Percentiles rank a stretch among this genome's conserved stretches.
Conservation (phyloP, 1,140 invertebrate genomes). For the Brachystomella parvula region DNA sequence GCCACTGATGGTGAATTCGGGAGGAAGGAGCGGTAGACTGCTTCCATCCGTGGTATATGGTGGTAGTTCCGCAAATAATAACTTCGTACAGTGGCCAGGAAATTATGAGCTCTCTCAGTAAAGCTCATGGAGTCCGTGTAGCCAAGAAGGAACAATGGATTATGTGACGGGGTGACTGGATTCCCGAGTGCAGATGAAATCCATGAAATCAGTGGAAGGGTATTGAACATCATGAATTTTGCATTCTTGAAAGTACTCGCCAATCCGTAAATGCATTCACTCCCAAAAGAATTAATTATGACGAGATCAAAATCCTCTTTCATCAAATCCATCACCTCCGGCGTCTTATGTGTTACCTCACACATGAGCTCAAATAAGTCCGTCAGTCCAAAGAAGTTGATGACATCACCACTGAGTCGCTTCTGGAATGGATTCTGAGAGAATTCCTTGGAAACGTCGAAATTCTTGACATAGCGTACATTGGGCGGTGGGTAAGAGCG, state of each 20-base stretch:
- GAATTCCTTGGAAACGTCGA: not conserved
- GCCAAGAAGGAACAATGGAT: slow-evolving; percentile 31
- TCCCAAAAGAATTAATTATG: slow-evolving; percentile 40
- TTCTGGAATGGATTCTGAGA: not conserved
- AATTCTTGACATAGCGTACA: not conserved
- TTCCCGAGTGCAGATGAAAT: slow-evolving; percentile 32
- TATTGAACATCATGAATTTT: slow-evolving; percentile 14
- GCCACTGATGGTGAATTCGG: slow-evolving; percentile 42
- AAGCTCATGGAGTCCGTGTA: slow-evolving; percentile 14
- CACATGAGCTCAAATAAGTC: slow-evolving; percentile 37
- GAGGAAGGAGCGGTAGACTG: not conserved
- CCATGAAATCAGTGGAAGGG: slow-evolving; percentile 35
- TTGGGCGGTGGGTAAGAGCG: slow-evolving; percentile 16
- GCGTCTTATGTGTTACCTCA: slow-evolving; percentile 22
- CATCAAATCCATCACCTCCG: slow-evolving; percentile 35
- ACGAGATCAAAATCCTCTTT: slow-evolving; percentile 40
- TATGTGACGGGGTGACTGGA: slow-evolving; percentile 30
- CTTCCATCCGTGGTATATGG: not conserved
- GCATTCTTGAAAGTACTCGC: slow-evolving; percentile 43
- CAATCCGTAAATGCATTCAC: slow-evolving; percentile 39
- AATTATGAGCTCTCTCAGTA: not conserved
- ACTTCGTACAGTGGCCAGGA: not conserved
- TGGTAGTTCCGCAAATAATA: not conserved
- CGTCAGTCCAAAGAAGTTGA: not conserved
- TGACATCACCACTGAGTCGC: not conserved